Base-by-base conservation (phyloP, 1,140 invertebrate species). In the Lithobius niger region DNA sequence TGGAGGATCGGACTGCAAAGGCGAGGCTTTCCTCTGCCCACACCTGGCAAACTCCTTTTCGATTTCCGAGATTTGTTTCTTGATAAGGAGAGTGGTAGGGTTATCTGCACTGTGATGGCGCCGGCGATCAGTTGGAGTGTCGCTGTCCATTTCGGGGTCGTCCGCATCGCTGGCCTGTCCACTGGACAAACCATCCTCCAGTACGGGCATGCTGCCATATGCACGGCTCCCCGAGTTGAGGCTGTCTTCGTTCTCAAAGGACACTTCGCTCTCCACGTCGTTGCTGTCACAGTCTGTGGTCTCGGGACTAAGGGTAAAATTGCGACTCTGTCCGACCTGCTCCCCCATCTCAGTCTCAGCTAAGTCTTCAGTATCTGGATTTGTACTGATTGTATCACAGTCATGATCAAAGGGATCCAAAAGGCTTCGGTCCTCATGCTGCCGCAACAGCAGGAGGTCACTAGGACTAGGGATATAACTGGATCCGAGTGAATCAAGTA, bases 241-340 rank as follows among this genome's bases (percentile, higher is more conserved):
- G 44, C 57, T 61, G 45, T 57, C 58, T 21, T 55, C 54, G 28
- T 55, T 55, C 31, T 69, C 71, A 45, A 72, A 66, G 3, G 72
- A 73, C 3, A 69, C 62, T 26, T 73, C 70, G 65, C 86, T 89
- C 63, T 90, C 87, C 48, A 90, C 74, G 65, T 91, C 88, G 64
- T 88, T 87, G 61, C 86, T 90, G 67, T 92, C 90, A 69, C 88
- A 93, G 64, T 95, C 91, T n/a, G 90, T 96, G 45, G 88, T 90
- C 73, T 95, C 91, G 1, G 91, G 89, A 24, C 89, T 95, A 3
- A 94, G 74, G 0, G 88, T 91, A 65, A 94, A 93, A 70, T 85
- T 84, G 24, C 82, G 73, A 60, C 78, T 81, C 55, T 80, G 79
- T 1, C 79, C 79, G 21, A 69, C 77, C 49, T 60, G 57, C 45